Conservation (phyloP, 2,888 invertebrate species). For the Eubasilissa splendida region DNA sequence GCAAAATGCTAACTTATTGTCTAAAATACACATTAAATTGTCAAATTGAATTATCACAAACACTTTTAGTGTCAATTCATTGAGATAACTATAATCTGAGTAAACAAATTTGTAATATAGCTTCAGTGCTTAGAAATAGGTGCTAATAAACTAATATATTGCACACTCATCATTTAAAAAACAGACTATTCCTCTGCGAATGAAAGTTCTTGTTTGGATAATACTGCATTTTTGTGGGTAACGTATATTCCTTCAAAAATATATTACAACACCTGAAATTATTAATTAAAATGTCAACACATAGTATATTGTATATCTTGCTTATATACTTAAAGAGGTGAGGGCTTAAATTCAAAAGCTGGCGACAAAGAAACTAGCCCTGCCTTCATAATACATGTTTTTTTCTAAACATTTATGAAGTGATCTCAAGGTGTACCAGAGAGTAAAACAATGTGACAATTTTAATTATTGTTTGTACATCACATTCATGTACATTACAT, state of each 20-base stretch:
- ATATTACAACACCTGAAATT: not conserved
- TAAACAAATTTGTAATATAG: no score
- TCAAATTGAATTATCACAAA: slow-evolving; percentile 37
- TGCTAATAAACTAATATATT: not conserved
- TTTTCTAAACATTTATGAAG: no score
- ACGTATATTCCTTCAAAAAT: not conserved
- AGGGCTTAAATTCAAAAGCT: no score
- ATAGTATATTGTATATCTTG: no score
- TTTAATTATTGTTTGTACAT: no score
- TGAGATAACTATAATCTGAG: not conserved
- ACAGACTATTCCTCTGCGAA: not conserved
- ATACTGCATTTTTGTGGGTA: not conserved
- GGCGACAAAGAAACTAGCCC: no score
- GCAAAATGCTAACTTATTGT: not conserved
- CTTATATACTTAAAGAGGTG: no score
- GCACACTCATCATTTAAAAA: not conserved
- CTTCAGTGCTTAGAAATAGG: not conserved
- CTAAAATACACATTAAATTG: slow-evolving; percentile 15
- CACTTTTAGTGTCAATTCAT: slow-evolving; percentile 33
- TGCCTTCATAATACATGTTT: no score
- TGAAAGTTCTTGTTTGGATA: not conserved
- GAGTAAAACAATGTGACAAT: no score
- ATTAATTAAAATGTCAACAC: no score
- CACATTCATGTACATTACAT: no score
- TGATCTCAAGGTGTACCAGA: no score